Base-by-base conservation (phyloP, 2,888 invertebrate species). In the Epistrophella euchroma region DNA sequence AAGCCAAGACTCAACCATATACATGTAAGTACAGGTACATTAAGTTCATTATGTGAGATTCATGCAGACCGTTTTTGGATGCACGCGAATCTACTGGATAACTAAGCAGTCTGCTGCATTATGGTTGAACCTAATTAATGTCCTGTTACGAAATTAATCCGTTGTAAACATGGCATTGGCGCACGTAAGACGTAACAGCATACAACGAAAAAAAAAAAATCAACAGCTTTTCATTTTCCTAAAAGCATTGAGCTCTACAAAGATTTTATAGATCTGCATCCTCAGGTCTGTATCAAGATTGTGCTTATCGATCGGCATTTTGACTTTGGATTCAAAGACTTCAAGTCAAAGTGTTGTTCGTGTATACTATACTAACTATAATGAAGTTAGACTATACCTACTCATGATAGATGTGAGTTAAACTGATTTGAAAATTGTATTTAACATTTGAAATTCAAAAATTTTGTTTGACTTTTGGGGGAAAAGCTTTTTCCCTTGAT, bases 71-170 rank as follows among this genome's bases (percentile, higher is more conserved):
- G 50, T 40, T 79, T 71, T 84, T 58, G 71, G 74, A 79, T 84
- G 83, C 78, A 84, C 79, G 79, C 83, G 74, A 84, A 68, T 73
- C 37, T 32, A 60, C 47, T 58, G n/a, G 9, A 47, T 62, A 32
- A 32, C 28, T 35, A 19, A 28, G 50, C 37, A 37, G 17, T 19
- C 56, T 43, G 45, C 28, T 64, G 72, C 55, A 56, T 37, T 37
- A 58, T 35, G 55, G 55, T 72, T 70, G 74, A 78, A 74, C 74
- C 86, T 78, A 86, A 82, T 86, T 82, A 86, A 86, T 86, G 86
- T 86, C 86, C 74, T 78, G 82, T 86, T 86, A 77, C 81, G 86
- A 76, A 86, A 81, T 81, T 82, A 78, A 77, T 82, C 74, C 82
- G 70, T 74, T 82, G 82, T 86, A 78, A 82, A 86, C 86, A 86